A percentile compares a stretch with the other conserved stretches of the same genome.
Evolutionary conservation across 2,113 vertebrate genomes (phyloP).

Genomic region (Trogon melanurus): DNA sequence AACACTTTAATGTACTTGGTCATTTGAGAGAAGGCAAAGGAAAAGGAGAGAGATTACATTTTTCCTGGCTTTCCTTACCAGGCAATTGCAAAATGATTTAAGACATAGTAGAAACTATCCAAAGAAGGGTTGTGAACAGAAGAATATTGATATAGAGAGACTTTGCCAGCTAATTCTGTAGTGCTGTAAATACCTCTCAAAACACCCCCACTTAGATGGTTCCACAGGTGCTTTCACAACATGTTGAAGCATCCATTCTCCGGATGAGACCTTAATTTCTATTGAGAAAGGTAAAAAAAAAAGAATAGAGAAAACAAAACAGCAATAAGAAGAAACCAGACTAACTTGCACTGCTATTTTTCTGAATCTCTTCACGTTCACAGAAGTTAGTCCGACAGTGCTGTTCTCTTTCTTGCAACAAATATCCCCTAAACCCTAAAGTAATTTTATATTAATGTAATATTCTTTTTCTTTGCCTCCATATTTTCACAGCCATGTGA

Average conservation of each 20-base stretch:
- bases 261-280: neutral
- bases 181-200: neutral
- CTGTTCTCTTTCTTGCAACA: neutral
- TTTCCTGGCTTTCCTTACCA: neutral
- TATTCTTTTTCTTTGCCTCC: neutral
- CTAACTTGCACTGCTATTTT: neutral
- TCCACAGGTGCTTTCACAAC: neutral
- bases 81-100: neutral
- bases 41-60: neutral
- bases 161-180: neutral
- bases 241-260: neutral
- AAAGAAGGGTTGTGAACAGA: neutral
- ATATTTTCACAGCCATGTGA: neutral
- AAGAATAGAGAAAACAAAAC: neutral
- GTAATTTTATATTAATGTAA: neutral
- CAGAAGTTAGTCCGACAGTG: neutral
- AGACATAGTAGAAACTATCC: neutral
- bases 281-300: neutral
- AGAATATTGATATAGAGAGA: neutral
- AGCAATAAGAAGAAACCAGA: neutral
- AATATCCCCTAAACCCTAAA: neutral
- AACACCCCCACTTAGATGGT: neutral
- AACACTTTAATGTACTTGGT: neutral
- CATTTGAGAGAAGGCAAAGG: neutral
- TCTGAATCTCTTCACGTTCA: neutral